phyloP scores from a whole-genome alignment of 2,113 vertebrate genomes.

The Mesoclemmys tuberculata region DNA sequence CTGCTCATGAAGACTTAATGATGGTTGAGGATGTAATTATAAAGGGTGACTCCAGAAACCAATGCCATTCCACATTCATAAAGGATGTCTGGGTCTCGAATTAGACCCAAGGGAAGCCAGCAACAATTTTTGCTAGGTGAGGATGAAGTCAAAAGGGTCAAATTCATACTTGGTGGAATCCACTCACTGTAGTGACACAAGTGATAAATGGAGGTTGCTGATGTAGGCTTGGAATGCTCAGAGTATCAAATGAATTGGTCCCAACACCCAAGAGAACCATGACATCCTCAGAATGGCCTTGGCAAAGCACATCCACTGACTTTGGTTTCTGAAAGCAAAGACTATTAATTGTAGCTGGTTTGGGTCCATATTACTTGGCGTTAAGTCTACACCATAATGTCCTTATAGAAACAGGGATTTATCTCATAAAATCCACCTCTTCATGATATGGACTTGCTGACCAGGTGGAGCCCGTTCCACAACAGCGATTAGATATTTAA shows the following conservation, averaged over 20 bases:
- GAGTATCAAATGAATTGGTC: not conserved
- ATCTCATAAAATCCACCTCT: not conserved
- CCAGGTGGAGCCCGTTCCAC: fast-evolving
- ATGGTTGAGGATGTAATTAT: not conserved
- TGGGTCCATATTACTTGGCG: not conserved
- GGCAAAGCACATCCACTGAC: no score
- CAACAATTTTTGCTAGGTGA: not conserved
- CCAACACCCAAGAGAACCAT: not conserved
- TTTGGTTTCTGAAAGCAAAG: not conserved
- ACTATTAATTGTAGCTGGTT: not conserved
- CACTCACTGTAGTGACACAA: not conserved
- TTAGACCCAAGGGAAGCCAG: not conserved
- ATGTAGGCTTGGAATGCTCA: no score
- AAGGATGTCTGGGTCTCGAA: not conserved
- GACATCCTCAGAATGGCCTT: not conserved
- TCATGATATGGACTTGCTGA: not conserved
- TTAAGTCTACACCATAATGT: not conserved
- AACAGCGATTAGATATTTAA: fast-evolving
- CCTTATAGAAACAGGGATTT: not conserved
- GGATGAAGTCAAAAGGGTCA: not conserved
- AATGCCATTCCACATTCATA: not conserved
- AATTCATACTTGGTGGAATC: not conserved
- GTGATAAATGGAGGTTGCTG: not conserved
- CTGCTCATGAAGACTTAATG: not conserved
- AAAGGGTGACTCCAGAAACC: not conserved